Conservation (phyloP, 1,140 invertebrate genomes). For the Paralvinella palmiformis region DNA sequence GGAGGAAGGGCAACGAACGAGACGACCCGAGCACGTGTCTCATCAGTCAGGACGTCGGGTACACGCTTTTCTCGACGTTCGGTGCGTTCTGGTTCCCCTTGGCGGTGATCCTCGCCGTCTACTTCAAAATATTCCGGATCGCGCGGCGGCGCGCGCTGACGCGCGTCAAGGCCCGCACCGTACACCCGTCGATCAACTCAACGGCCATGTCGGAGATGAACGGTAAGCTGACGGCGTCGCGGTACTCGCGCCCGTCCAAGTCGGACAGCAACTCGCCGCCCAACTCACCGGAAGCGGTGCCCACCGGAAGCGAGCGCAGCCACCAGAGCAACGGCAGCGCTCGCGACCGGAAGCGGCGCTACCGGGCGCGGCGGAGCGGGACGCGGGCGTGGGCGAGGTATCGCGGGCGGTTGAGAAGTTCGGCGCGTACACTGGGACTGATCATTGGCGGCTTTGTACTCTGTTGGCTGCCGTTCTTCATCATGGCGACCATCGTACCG, state of each 20-base stretch:
- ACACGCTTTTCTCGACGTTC: conserved; percentile 27
- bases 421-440: conserved; percentile 65
- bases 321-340: conserved; percentile 1
- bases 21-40: conserved; percentile 12
- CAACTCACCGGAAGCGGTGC: not conserved
- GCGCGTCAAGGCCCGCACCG: not conserved
- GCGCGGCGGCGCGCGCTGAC: conserved; percentile 20
- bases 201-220: conserved; percentile 8
- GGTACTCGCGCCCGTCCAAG: not conserved
- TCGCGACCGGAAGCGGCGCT: not conserved
- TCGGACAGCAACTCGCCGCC: conserved; percentile 1
- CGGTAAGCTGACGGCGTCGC: conserved; percentile 1
- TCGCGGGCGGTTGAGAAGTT: conserved; percentile 10
- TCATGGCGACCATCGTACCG: conserved; percentile 83
- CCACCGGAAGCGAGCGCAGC: not conserved
- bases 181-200: conserved; percentile 20
- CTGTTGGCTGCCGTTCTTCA: conserved; percentile 94
- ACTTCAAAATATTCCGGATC: conserved; percentile 26
- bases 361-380: not conserved
- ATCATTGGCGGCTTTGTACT: conserved; percentile 89
- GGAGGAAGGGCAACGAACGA: conserved; percentile 13
- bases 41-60: conserved; percentile 19
- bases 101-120: conserved; percentile 23
- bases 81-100: conserved; percentile 28
- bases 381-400: not conserved